Evolutionary conservation across 2,888 invertebrate species (phyloP), one percentile per base, ranked within the genome.

Genomic region (Drymonia ruficornis): DNA sequence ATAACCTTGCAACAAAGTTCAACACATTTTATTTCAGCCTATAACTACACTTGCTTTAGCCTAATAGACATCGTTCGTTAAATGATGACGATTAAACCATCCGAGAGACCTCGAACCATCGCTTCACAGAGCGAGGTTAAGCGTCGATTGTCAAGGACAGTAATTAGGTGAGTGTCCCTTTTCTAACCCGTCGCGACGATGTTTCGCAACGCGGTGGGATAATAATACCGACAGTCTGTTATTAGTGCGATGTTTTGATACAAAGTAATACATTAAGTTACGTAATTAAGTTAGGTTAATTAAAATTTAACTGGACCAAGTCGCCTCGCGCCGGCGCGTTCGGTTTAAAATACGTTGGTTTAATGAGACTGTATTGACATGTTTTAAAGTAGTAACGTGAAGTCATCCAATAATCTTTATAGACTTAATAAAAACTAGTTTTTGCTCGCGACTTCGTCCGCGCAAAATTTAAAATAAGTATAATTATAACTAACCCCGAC

Each of bases 101-200:
- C 45, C 12, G 1, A n/a, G 2, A 45, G 45, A 45, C 45, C 45
- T 45, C 15, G 45, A 23, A 28, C 34, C 8, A 12, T 34, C 34
- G 18, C 34, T 45, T 45, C 45, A n/a, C 34, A 34, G 47, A 34
- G 34, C 47, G 47, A 47, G 47, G 47, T 47, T 31, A 31, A 42
- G 46, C 49, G 31, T 1, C 36, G 13, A 44, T 40, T 40, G 49
- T 29, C 50, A 43, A 50, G 43, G 43, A 43, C 50, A 38, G 15
- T 49, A 49, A 40, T 40, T 38, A 16, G 40, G 42, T 47, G 28
- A 46, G n/a, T 45, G 31, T 29, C 29, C 43, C 46, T 40, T 48
- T 36, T 56, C 18, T n/a, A 23, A 19, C 19, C 11, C 29, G 31
- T 46, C 46, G 12, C 44, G 19, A 13, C 23, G 44, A 1, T 8